phyloP scores from a whole-genome alignment of 2,113 vertebrate species.

The Pituophis catenifer region DNA sequence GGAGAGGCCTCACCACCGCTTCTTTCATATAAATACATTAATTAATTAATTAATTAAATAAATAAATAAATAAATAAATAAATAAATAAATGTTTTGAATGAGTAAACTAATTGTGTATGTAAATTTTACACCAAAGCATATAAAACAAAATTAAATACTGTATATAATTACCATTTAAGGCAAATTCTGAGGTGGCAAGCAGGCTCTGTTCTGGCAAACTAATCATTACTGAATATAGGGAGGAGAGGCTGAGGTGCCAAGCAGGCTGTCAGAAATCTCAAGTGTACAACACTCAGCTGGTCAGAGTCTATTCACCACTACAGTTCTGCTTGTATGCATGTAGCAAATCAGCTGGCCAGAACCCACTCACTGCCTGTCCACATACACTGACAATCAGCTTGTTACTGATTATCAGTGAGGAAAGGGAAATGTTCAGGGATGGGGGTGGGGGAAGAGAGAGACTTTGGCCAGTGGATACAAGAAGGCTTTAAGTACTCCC shows the following conservation, averaged over 20 bases:
- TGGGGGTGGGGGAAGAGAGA: too few relatives aligned
- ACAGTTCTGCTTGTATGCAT: background rate
- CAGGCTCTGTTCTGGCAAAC: background rate
- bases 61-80: too few relatives aligned
- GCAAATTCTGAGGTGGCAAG: background rate
- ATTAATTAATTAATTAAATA: too few relatives aligned
- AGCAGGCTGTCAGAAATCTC: background rate
- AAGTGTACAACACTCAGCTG: background rate
- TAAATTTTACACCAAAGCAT: background rate
- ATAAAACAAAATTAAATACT: background rate
- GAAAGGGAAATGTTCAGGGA: background rate
- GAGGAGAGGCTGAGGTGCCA: background rate
- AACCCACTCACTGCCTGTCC: background rate
- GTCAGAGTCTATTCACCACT: background rate
- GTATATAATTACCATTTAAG: background rate
- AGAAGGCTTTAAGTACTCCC: background rate
- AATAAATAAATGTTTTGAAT: background rate
- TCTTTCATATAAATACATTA: too few relatives aligned
- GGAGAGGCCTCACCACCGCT: too few relatives aligned
- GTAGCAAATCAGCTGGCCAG: background rate
- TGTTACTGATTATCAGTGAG: background rate
- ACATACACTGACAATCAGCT: background rate
- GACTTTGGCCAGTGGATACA: background rate
- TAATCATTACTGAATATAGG: background rate
- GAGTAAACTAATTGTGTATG: background rate